Base-by-base conservation (phyloP, 2,113 vertebrate genomes). In the Phyllopteryx taeniolatus region DNA sequence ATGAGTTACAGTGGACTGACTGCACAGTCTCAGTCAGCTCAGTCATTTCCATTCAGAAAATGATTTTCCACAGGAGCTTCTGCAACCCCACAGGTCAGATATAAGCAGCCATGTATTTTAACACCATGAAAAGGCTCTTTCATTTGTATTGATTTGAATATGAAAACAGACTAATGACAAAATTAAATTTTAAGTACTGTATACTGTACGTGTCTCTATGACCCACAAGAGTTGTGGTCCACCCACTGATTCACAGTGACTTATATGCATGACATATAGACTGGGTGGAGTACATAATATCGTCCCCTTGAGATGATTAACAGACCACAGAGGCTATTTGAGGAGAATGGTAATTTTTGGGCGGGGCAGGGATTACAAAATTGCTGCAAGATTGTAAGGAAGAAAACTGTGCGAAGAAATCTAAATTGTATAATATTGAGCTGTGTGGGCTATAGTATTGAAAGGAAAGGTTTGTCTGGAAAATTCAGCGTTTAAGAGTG, bases 231-330 rank as follows among this genome's bases (percentile, higher is more conserved):
- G 44, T 66, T 70, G 53, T 27, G 78, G 78, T 80, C 83, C 80
- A 79, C 81, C 80, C 79, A 51, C 27, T 81, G 71, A 67, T 47
- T 68, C 68, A 84, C 51, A 67, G 72, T 84, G 79, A 82, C 73
- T 86, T 66, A 80, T 83, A 53, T 73, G 74, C 72, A 71, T 46
- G 71, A 59, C 60, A 60, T 66, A 77, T 76, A 27, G 67, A 78
- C 69, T 74, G 84, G 84, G 81, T 74, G 85, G 82, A 85, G 84
- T 71, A 83, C 73, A 57, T 76, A 77, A 64, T 57, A 68, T 71
- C 68, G 67, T 81, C 69, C 82, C 57, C 76, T 59, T 46, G 88
- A 85, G 85, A 89, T 70, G 67, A 85, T 87, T 86, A 60, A 88
- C 84, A 85, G 65, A 79, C 71, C 71, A 68, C 74, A 77, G 62